Evolutionary conservation across 2,888 invertebrate genomes (phyloP), one percentile per base, ranked within the genome.

Genomic region (Lycophotia porphyrea): DNA sequence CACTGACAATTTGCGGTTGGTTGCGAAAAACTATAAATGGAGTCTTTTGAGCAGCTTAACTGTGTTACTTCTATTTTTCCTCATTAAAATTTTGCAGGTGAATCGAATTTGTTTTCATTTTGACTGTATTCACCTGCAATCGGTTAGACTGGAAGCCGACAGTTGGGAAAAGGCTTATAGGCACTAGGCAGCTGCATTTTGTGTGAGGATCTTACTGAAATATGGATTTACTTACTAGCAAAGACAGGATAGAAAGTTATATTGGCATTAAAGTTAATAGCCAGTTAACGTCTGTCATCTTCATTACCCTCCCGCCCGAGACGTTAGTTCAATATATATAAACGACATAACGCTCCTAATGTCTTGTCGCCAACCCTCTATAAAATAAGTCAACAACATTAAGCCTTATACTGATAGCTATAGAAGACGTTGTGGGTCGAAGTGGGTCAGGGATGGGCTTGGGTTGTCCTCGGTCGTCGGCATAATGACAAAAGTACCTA

Each of bases 361-460:
- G 85, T 52, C 24, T 61, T 49, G 82, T 71, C 64, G 34, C 13
- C 60, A 55, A 60, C 36, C 58, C 55, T 72, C 55, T 70, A 84
- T 84, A 75, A 80, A 72, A 36, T 66, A 70, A 80, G 81, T 80
- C 71, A 84, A 80, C 84, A 84, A 36, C 71, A 74, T 84, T 73
- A 84, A 80, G 52, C 66, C 60, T 61, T 44, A 47, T 31, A 64
- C 42, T 52, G 52, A 65, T 61, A 31, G 76, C 42, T 69, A 39
- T 58, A 47, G 61, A 42, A 70, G 55, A 66, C 55, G 58, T 27
- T 52, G 65, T 18, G 84, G 80, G 69, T 31, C 47, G 66, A 84
- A 74, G 24, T 87, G 71, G 84, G 84, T 84, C 84, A 84, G 71
- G 87, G 81, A 69, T 73, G 66, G 76, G 87, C 76, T 60, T n/a